These are phyloP conservation scores for Tribolium freemani DNA, from an alignment of 2,888 invertebrate species.

Conservation along the genomic window DNA sequence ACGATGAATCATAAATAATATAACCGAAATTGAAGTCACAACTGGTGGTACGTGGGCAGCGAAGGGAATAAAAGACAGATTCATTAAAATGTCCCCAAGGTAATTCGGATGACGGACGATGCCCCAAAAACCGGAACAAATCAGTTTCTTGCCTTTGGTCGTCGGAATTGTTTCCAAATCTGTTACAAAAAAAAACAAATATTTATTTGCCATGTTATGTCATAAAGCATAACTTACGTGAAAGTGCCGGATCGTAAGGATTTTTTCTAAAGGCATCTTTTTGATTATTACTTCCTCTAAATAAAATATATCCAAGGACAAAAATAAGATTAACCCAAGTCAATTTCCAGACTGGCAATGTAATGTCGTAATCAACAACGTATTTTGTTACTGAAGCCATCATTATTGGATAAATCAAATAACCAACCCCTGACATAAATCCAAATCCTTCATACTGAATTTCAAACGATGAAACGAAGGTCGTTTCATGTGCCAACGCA, in stretches of 20 bases:
- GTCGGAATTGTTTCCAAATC: constrained; percentile 83
- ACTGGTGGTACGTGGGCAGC: constrained; percentile 71
- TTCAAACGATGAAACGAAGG: constrained; percentile 76
- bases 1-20: constrained; percentile 77
- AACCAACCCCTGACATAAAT: constrained; percentile 78
- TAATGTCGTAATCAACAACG: constrained; percentile 74
- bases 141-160: constrained; percentile 81
- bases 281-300: constrained; percentile 79
- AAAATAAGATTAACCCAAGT: constrained; percentile 70
- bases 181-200: constrained; percentile 67
- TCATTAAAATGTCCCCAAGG: constrained; percentile 85
- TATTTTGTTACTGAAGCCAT: constrained; percentile 79
- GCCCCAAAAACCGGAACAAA: constrained; percentile 87
- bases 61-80: constrained; percentile 71
- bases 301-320: constrained; percentile 78
- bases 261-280: constrained; percentile 87
- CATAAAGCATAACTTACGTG: constrained; percentile 78
- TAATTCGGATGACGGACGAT: constrained; percentile 90
- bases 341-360: constrained; percentile 71
- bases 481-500: constrained; percentile 74
- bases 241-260: constrained; percentile 78
- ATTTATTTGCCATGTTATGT: not conserved
- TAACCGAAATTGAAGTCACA: constrained; percentile 71
- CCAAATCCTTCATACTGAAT: constrained; percentile 85
- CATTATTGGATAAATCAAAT: constrained; percentile 80